A percentile compares a stretch with the other conserved stretches of the same genome.
These are phyloP conservation scores for Malurus alboscapulatus DNA, from an alignment of 2,113 vertebrate genomes.

Conservation along the genomic window DNA sequence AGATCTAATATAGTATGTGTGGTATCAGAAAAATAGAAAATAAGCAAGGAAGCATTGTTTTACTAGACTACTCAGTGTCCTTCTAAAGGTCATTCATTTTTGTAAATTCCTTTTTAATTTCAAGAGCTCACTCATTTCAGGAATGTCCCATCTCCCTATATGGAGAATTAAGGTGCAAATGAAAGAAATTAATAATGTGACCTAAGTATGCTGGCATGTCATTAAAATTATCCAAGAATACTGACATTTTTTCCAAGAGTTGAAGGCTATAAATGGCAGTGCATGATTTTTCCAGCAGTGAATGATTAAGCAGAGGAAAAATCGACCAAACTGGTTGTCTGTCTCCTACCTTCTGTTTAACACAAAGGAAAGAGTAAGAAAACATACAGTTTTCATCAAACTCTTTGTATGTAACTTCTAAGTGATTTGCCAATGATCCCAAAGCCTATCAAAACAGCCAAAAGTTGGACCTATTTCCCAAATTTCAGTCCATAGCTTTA, in stretches of 20 bases:
- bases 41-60: not conserved
- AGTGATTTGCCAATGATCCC: not conserved
- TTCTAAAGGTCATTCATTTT: not conserved
- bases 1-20: not conserved
- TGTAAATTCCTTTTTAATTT: not conserved
- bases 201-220: not conserved
- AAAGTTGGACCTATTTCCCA: not conserved
- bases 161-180: not conserved
- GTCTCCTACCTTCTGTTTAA: not conserved
- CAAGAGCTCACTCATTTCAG: not conserved
- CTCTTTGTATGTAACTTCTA: not conserved
- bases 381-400: not conserved
- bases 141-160: not conserved
- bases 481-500: not conserved
- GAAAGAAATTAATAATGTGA: not conserved
- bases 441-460: not conserved
- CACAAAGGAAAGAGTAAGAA: not conserved
- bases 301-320: not conserved
- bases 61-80: not conserved
- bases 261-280: not conserved
- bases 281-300: not conserved
- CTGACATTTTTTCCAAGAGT: not conserved
- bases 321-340: not conserved
- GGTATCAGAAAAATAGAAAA: not conserved
- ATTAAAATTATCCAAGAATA: not conserved